phyloP scores from a whole-genome alignment of 1,140 invertebrate species.

The Leptoteleia sp. region DNA sequence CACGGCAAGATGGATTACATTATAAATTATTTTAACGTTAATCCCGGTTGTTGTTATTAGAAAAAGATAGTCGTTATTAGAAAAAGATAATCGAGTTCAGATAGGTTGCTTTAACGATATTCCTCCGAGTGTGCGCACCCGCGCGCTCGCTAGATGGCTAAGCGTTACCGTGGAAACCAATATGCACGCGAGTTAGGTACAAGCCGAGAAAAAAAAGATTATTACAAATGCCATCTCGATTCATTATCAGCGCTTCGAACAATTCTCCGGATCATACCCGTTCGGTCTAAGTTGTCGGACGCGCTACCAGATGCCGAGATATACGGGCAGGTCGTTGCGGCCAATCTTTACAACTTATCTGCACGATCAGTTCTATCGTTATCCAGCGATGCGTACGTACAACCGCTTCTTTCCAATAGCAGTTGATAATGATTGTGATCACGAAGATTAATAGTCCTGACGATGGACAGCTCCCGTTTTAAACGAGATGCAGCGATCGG shows the following conservation, averaged over 20 bases:
- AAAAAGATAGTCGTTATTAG: too few relatives aligned
- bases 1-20: too few relatives aligned
- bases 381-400: constrained; percentile 56
- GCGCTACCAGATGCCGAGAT: constrained; percentile 10
- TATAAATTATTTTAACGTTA: too few relatives aligned
- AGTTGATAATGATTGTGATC: constrained; percentile 71
- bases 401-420: constrained; percentile 65
- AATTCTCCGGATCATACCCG: constrained; percentile 35
- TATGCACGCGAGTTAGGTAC: too few relatives aligned
- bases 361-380: constrained; percentile 68
- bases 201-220: too few relatives aligned
- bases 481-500: constrained; percentile 51
- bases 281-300: too few relatives aligned
- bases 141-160: too few relatives aligned
- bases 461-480: constrained; percentile 72
- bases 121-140: too few relatives aligned
- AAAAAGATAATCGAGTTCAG: too few relatives aligned
- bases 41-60: too few relatives aligned
- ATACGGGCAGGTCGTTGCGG: constrained; percentile 60
- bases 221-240: constrained; percentile 4
- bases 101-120: too few relatives aligned
- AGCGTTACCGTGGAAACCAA: too few relatives aligned
- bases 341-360: constrained; percentile 74
- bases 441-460: constrained; percentile 73
- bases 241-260: constrained; percentile 36